These are phyloP conservation scores for Huso huso DNA, from an alignment of 2,797 vertebrate genomes.

Conservation along the genomic window DNA sequence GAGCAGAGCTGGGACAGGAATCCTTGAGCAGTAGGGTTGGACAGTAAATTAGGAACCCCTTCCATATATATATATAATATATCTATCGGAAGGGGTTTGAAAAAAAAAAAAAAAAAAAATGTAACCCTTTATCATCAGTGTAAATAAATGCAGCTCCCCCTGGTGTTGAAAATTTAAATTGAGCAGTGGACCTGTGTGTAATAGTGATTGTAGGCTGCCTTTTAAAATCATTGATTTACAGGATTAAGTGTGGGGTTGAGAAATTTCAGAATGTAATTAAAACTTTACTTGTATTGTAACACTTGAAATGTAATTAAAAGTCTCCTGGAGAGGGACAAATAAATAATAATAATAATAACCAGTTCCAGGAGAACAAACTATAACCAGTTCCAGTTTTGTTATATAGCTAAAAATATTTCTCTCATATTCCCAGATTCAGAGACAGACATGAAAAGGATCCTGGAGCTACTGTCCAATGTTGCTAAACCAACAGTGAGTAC, in stretches of 20 bases:
- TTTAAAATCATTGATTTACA: not conserved
- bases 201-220: too few species aligned
- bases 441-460: slow-evolving; percentile 48
- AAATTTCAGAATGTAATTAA: not conserved
- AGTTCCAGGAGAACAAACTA: not conserved
- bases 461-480: slow-evolving; percentile 49
- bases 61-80: too few species aligned
- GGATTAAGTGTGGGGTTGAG: too few species aligned
- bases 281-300: too few species aligned
- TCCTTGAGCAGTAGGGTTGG: not conserved
- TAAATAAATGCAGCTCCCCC: too few species aligned
- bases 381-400: slow-evolving; percentile 23
- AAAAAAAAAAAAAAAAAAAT: too few species aligned
- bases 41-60: too few species aligned
- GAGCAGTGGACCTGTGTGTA: too few species aligned
- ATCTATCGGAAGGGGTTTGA: too few species aligned
- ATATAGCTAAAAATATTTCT: slow-evolving; percentile 25
- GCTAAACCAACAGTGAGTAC: slow-evolving; percentile 61
- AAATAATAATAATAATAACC: too few species aligned
- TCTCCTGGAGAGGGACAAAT: not conserved
- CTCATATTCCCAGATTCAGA: slow-evolving; percentile 49
- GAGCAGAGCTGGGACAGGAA: not conserved
- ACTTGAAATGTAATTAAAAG: not conserved
- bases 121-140: too few species aligned
- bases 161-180: too few species aligned